These are phyloP conservation scores for Himalopsyche japonica DNA, from an alignment of 2,888 invertebrate species.

Conservation along the genomic window DNA sequence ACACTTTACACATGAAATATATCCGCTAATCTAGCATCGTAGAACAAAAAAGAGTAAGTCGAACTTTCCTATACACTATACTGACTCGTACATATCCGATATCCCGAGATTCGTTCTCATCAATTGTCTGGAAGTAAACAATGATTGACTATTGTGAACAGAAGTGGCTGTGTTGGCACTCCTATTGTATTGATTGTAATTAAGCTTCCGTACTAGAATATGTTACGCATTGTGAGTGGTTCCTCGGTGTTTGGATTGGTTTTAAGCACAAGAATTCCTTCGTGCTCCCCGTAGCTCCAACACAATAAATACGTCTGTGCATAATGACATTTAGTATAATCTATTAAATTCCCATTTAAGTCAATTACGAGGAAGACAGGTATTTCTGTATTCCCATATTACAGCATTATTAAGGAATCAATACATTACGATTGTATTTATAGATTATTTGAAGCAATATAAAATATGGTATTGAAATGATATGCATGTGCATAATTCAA, in stretches of 20 bases:
- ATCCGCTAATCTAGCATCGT: not conserved
- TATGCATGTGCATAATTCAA: too few species aligned
- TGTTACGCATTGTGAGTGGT: not conserved
- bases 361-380: too few species aligned
- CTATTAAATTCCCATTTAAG: too few species aligned
- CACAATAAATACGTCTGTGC: too few species aligned
- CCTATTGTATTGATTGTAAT: not conserved
- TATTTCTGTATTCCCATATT: too few species aligned
- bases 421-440: too few species aligned
- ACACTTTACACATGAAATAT: not conserved
- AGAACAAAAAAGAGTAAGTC: not conserved
- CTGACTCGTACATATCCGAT: not conserved
- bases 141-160: not conserved
- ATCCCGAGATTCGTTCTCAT: not conserved
- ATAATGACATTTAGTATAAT: too few species aligned
- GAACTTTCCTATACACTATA: not conserved
- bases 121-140: not conserved
- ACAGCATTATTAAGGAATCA: too few species aligned
- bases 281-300: not conserved
- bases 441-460: too few species aligned
- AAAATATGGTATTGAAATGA: too few species aligned
- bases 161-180: not conserved
- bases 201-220: not conserved
- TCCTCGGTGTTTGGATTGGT: not conserved
- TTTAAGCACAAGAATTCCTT: not conserved